Evolutionary conservation across 2,888 invertebrate species (phyloP).

Genomic region (Tanypteryx hageni): DNA sequence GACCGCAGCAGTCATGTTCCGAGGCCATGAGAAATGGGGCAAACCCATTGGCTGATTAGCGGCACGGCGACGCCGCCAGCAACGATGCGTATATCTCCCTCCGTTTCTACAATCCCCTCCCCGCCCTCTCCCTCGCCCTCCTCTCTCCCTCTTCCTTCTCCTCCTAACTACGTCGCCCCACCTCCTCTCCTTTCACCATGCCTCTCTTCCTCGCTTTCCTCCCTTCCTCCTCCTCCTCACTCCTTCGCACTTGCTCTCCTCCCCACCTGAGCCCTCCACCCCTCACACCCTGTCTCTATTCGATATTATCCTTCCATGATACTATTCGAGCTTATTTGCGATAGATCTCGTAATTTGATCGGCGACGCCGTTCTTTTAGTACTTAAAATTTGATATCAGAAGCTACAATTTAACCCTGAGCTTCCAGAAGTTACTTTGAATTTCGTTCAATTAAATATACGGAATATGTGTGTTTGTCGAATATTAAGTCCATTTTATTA

Average conservation of each 20-base stretch:
- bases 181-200: background rate
- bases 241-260: background rate
- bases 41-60: constrained; percentile 64
- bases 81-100: constrained; percentile 46
- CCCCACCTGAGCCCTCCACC: background rate
- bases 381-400: too few species aligned
- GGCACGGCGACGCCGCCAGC: constrained; percentile 56
- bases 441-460: too few species aligned
- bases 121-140: background rate
- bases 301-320: background rate
- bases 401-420: too few species aligned
- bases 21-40: constrained; percentile 63
- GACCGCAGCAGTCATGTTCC: constrained; percentile 63
- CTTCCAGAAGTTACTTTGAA: too few species aligned
- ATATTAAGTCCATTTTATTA: too few species aligned
- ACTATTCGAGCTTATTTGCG: background rate
- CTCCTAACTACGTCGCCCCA: background rate
- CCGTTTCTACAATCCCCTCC: constrained; percentile 9
- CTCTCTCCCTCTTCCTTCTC: background rate
- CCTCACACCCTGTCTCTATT: background rate
- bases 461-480: too few species aligned
- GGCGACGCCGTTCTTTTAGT: too few species aligned
- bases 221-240: background rate
- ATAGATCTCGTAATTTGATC: background rate
- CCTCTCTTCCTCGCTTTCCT: background rate